Evolutionary conservation across 2,113 vertebrate genomes (phyloP).

Genomic region (Corydoras maculifer): DNA sequence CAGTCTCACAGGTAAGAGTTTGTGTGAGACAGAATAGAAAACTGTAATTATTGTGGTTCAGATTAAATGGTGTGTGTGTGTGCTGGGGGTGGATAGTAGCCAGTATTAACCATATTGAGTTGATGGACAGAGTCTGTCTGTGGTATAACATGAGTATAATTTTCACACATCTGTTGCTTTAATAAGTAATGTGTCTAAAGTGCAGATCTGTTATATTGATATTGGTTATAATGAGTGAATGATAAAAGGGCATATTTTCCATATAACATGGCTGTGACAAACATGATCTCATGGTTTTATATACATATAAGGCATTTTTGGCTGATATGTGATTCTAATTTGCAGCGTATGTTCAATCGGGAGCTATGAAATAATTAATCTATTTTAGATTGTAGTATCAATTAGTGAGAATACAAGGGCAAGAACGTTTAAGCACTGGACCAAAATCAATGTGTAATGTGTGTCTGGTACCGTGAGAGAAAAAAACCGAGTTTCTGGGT

Average conservation of each 20-base stretch:
- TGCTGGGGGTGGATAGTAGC: background rate
- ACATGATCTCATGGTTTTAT: too few species aligned
- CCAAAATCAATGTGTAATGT: too few species aligned
- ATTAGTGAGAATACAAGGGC: too few species aligned
- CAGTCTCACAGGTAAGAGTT: slow-evolving; percentile 19
- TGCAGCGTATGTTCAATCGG: too few species aligned
- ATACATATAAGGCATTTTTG: too few species aligned
- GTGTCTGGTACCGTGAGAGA: slow-evolving; percentile 11
- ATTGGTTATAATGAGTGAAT: background rate
- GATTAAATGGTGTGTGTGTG: slow-evolving; percentile 19
- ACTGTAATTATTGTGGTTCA: slow-evolving; percentile 36
- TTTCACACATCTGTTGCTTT: slow-evolving; percentile 24
- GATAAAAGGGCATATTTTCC: background rate
- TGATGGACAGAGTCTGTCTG: too few species aligned
- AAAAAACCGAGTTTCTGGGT: background rate
- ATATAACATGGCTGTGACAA: too few species aligned
- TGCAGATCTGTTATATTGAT: background rate
- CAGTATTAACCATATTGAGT: slow-evolving; percentile 5
- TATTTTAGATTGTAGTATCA: too few species aligned
- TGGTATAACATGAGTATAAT: too few species aligned
- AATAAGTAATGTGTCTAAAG: background rate
- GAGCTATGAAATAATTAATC: too few species aligned
- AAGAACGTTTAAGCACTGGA: too few species aligned
- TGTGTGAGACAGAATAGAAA: slow-evolving; percentile 29
- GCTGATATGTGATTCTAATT: too few species aligned